Percentiles rank a stretch among this genome's conserved stretches.
Conservation (phyloP, 2,888 invertebrate genomes). For the Palloptera scutellata region DNA sequence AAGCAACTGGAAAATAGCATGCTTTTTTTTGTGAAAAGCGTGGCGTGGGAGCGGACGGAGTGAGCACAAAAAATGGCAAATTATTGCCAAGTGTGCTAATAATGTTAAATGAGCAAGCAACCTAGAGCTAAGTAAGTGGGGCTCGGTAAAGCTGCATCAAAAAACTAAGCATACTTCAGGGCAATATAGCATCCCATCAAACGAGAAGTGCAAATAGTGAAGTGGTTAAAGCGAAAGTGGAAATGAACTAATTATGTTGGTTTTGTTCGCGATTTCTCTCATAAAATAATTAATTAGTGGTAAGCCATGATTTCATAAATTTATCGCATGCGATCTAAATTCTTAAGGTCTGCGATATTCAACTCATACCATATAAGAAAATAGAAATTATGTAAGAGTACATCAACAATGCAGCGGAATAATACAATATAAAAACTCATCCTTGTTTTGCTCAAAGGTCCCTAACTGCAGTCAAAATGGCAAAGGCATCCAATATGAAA, state of each 20-base stretch:
- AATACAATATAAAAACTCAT: no score
- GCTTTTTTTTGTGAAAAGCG: neutral
- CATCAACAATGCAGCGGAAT: no score
- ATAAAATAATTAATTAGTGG: no score
- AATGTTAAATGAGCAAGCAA: constrained; percentile 13
- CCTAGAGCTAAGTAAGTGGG: neutral
- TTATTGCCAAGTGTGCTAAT: constrained; percentile 15
- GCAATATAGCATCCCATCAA: neutral
- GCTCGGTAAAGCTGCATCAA: neutral
- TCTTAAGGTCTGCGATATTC: no score
- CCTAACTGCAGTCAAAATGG: no score
- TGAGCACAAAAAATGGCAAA: neutral
- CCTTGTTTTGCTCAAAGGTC: no score
- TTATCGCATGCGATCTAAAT: no score
- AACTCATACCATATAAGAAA: no score
- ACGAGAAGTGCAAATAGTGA: neutral
- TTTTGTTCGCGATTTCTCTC: neutral
- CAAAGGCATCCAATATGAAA: no score
- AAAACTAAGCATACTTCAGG: neutral
- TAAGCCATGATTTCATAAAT: no score
- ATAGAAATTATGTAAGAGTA: no score
- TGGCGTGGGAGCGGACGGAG: neutral
- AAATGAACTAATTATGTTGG: constrained; percentile 12
- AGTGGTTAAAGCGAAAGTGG: neutral
- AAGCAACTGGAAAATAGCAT: neutral